A percentile compares a stretch with the other conserved stretches of the same genome.
Evolutionary conservation across 2,888 invertebrate genomes (phyloP).

Genomic region (Linnaemya vulpina): DNA sequence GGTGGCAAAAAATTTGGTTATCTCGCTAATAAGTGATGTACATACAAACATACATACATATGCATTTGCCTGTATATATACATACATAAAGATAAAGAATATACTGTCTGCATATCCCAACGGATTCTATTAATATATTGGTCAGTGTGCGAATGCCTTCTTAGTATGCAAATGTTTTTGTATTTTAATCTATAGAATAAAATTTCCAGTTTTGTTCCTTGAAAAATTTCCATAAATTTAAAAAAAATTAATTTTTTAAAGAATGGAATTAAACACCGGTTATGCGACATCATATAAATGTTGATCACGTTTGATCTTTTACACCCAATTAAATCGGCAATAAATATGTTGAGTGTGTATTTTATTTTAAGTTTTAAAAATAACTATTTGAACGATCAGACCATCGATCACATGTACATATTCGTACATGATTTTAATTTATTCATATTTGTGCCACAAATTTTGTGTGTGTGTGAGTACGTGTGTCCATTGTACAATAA

Average conservation of each 20-base stretch:
- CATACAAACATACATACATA: neutral
- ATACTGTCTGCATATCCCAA: neutral
- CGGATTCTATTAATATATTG: neutral
- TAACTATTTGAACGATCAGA: neutral
- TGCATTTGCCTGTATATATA: neutral
- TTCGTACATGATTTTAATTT: neutral
- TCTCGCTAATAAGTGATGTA: too few species aligned
- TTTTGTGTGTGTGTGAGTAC: neutral
- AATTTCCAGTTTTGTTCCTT: neutral
- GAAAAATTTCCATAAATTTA: neutral
- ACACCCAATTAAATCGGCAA: slow-evolving; percentile 22
- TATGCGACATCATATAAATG: slow-evolving; percentile 8
- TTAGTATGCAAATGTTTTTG: too few species aligned
- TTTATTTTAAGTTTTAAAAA: slow-evolving; percentile 16
- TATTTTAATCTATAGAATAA: neutral
- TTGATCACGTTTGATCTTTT: slow-evolving; percentile 48
- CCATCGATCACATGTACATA: slow-evolving; percentile 19
- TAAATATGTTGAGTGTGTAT: neutral
- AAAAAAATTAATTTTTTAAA: neutral
- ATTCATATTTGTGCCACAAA: neutral
- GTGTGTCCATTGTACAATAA: slow-evolving; percentile 14
- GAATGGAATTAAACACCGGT: neutral
- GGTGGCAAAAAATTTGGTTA: too few species aligned
- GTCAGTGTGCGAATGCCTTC: too few species aligned
- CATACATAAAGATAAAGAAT: neutral